Evolutionary conservation across 2,888 invertebrate genomes (phyloP).

Genomic region (Ophioninae sp.): DNA sequence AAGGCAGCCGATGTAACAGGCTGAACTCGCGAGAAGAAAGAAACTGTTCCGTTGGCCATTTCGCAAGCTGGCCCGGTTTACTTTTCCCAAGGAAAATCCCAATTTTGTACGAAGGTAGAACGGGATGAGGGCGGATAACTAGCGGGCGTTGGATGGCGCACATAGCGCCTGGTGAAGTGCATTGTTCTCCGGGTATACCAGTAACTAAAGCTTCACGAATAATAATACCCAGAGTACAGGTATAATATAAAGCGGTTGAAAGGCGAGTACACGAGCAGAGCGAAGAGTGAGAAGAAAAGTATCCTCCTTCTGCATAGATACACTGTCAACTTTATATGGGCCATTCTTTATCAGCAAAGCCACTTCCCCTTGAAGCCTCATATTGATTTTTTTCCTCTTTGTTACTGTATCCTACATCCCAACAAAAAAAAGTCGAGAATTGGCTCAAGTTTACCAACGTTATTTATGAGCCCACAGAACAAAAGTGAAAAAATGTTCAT

Average conservation of each 20-base stretch:
- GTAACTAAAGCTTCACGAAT: slow-evolving; percentile 59
- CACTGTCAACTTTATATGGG: background rate
- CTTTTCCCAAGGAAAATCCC: slow-evolving; percentile 57
- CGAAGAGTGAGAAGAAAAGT: slow-evolving; percentile 31
- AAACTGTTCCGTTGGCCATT: slow-evolving; percentile 23
- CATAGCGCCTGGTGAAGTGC: slow-evolving; percentile 42
- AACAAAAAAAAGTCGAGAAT: background rate
- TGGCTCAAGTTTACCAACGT: background rate
- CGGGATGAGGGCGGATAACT: slow-evolving; percentile 39
- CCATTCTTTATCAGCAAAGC: slow-evolving; percentile 1
- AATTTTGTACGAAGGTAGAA: slow-evolving; percentile 49
- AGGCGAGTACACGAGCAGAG: slow-evolving; percentile 44
- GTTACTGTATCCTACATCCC: background rate
- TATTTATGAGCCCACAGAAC: background rate
- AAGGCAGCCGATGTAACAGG: slow-evolving; percentile 23
- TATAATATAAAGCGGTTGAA: slow-evolving; percentile 58
- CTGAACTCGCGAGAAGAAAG: slow-evolving; percentile 46
- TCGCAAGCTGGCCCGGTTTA: slow-evolving; percentile 58
- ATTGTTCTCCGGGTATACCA: slow-evolving; percentile 57
- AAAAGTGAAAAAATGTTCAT: background rate
- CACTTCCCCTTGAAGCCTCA: background rate
- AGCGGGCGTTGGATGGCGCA: slow-evolving; percentile 38
- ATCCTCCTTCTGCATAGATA: slow-evolving; percentile 4
- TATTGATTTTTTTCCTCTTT: background rate
- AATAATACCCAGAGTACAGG: slow-evolving; percentile 55